Conservation (phyloP, 2,113 vertebrate genomes). For the Prinia subflava region DNA sequence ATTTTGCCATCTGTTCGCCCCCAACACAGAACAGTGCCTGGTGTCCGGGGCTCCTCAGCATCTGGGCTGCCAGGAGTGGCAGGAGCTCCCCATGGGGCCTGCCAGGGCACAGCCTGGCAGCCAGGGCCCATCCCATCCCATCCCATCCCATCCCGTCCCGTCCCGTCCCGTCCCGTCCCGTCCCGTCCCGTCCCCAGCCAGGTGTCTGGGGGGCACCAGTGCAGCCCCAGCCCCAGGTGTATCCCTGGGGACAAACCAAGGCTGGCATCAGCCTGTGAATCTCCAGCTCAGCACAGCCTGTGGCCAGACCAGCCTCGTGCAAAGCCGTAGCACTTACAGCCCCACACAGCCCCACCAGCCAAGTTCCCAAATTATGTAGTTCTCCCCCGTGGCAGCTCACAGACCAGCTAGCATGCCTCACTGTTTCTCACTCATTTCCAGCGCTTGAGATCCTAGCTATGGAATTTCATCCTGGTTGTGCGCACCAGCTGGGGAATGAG, state of each 20-base stretch:
- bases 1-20: neutral
- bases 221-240: too few species aligned
- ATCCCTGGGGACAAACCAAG: neutral
- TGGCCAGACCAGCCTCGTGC: rapidly evolving
- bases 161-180: neutral
- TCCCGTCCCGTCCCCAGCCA: neutral
- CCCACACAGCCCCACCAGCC: neutral
- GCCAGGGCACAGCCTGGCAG: neutral
- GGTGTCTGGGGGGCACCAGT: neutral
- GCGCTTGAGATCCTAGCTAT: neutral
- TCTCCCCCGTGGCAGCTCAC: neutral
- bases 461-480: neutral
- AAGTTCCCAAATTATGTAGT: neutral
- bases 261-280: neutral
- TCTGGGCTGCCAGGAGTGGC: neutral
- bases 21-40: neutral
- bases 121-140: neutral
- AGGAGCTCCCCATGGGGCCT: neutral
- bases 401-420: neutral
- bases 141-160: neutral
- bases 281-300: rapidly evolving
- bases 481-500: rapidly evolving
- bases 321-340: neutral
- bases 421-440: neutral
- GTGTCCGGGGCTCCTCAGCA: neutral